Evolutionary conservation across 2,888 invertebrate species (phyloP), one percentile per base, ranked within the genome.

Genomic region (Brachyopa scutellaris): DNA sequence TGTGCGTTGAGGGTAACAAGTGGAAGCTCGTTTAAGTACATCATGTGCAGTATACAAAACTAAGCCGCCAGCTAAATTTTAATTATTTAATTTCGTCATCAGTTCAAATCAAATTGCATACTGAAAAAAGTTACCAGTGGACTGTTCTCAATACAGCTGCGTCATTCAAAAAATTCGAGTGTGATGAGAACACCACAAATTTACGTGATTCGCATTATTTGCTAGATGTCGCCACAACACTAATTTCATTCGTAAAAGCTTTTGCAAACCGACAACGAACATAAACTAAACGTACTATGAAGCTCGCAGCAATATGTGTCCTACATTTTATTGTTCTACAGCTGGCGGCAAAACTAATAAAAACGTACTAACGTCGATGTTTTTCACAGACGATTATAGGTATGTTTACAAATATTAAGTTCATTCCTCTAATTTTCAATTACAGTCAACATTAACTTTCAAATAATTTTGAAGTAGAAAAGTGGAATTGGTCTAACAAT

Each of bases 211-310:
- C 31, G n/a, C 26, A 61, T 21, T 33, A 47, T 13, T 47, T 21
- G n/a, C n/a, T n/a, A n/a, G 26, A 26, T 26, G 26, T 6, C 26
- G 26, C 6, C 26, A n/a, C n/a, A n/a, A 15, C 21, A 59, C 29
- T 31, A 42, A 29, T 45, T 19, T 13, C 26, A n/a, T 49, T 69
- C 26, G 26, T 36, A 31, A 70, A 70, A 59, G 59, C 59, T 61
- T 61, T 23, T 26, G 3, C 33, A n/a, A 9, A 26, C 26, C 15
- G 3, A 38, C 38, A 13, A 19, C n/a, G n/a, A n/a, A n/a, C n/a
- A n/a, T n/a, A n/a, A n/a, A n/a, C n/a, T n/a, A n/a, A n/a, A n/a
- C n/a, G n/a, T n/a, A 42, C 42, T 31, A 6, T 29, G 21, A 66
- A 42, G 17, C 31, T 40, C n/a, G n/a, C 19, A 11, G 1, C n/a